These are phyloP conservation scores for Nymphalis urticae DNA, from an alignment of 2,888 invertebrate genomes.

Conservation along the genomic window DNA sequence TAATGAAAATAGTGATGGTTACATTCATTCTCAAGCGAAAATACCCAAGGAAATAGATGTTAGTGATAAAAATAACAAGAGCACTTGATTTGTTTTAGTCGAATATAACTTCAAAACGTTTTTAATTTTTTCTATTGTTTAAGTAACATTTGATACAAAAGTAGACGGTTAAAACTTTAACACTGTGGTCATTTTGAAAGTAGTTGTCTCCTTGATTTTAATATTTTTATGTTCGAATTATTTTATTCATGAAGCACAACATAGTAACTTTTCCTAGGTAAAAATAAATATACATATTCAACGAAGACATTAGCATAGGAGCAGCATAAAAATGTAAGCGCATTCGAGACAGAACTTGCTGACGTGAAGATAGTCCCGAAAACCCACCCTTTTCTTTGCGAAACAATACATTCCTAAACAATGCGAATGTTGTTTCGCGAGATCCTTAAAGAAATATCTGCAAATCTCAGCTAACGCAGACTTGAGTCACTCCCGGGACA, in stretches of 20 bases:
- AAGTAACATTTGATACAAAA: neutral
- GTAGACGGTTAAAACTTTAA: neutral
- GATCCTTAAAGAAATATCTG: slow-evolving; percentile 58
- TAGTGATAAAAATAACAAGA: too few species aligned
- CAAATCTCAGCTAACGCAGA: slow-evolving; percentile 53
- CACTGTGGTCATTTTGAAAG: neutral
- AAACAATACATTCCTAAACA: slow-evolving; percentile 46
- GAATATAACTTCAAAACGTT: too few species aligned
- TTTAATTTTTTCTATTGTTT: too few species aligned
- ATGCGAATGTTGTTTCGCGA: slow-evolving; percentile 54
- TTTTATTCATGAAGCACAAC: neutral
- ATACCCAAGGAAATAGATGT: too few species aligned
- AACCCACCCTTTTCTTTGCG: slow-evolving; percentile 16
- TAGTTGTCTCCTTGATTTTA: neutral
- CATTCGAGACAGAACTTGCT: slow-evolving; percentile 18
- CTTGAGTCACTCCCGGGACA: slow-evolving; percentile 60
- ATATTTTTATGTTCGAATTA: neutral
- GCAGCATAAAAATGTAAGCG: slow-evolving; percentile 15
- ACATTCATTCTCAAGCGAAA: too few species aligned
- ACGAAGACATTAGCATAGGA: neutral
- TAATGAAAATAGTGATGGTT: too few species aligned
- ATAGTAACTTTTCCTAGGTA: neutral
- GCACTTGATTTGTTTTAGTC: too few species aligned
- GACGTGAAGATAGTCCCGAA: slow-evolving; percentile 20
- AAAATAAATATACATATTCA: slow-evolving; percentile 6